Percentiles rank a stretch among this genome's conserved stretches.
Conservation (phyloP, 2,888 invertebrate genomes). For the Crossocerus cetratus region DNA sequence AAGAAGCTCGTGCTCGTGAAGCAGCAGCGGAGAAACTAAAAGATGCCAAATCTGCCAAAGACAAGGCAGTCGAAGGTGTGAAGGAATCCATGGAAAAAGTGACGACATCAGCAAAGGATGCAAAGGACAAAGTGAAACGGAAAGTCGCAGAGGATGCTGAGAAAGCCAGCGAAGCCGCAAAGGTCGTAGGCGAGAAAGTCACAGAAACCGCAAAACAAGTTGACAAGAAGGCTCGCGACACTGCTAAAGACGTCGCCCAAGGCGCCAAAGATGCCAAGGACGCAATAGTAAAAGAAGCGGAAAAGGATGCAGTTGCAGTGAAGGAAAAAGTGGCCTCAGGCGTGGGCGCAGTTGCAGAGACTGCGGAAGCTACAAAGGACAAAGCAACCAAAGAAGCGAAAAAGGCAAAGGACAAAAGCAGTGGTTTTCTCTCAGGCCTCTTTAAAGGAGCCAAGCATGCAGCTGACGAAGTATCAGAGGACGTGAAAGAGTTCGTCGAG, state of each 20-base stretch:
- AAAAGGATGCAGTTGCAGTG: constrained; percentile 47
- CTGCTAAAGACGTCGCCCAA: constrained; percentile 20
- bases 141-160: constrained; percentile 23
- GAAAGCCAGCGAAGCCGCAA: constrained; percentile 14
- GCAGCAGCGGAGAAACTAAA: constrained; percentile 29
- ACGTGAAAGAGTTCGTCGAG: constrained; percentile 56
- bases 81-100: constrained; percentile 31
- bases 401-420: constrained; percentile 59
- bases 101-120: constrained; percentile 35
- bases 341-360: constrained; percentile 64
- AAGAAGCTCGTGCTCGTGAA: constrained; percentile 52
- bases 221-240: constrained; percentile 72
- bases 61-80: constrained; percentile 17
- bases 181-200: constrained; percentile 29
- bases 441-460: constrained; percentile 63
- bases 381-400: constrained; percentile 56
- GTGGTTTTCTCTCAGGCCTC: constrained; percentile 60
- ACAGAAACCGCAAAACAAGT: constrained; percentile 76
- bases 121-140: constrained; percentile 57
- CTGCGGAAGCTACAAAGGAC: constrained; percentile 75
- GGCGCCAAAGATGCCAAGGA: constrained; percentile 37
- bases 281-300: constrained; percentile 43
- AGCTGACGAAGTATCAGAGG: constrained; percentile 50
- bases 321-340: constrained; percentile 48
- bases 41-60: background rate